Evolutionary conservation across 2,797 vertebrate genomes (phyloP), one percentile per base, ranked within the genome.

Genomic region (Hemibagrus guttatus): DNA sequence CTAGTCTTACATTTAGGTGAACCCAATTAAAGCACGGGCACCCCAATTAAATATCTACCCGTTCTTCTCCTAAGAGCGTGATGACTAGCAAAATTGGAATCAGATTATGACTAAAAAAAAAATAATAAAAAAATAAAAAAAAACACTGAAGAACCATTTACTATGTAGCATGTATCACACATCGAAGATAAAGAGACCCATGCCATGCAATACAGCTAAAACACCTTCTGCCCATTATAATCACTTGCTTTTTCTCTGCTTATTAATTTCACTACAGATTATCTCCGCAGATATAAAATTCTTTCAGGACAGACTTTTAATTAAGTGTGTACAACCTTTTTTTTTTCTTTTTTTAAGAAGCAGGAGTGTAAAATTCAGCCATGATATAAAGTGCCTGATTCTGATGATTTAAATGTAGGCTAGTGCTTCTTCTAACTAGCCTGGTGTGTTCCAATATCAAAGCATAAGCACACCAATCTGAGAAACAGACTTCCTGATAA

Each of bases 231-330:
- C 84, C 91, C 88, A 91, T 92, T 92, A 94, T 94, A 94, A 92
- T 93, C 91, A 93, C 94, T 93, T 93, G 93, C 94, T 94, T 94
- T 92, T 93, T 90, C 90, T 88, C 93, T 91, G 85, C 91, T 95
- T 95, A 95, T 95, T 96, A 94, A 96, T 95, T 96, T 96, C 94
- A 95, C 93, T 93, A 93, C 91, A 96, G 95, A 96, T 96, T 94
- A 95, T 95, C 94, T 93, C 91, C 91, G 92, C 89, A 95, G 95
- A 96, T 96, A 96, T 91, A 93, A 93, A 92, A 94, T 94, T 92
- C 92, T 92, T 94, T 95, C 92, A 92, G 92, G 92, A 91, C 91
- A 91, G 92, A 93, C 91, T 95, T 95, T 95, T 95, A 96, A 96
- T 96, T 95, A 95, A 95, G 93, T 93, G 91, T 93, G 93, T 93